phyloP scores from a whole-genome alignment of 2,888 invertebrate species.

The Sminthurinus aureus region DNA sequence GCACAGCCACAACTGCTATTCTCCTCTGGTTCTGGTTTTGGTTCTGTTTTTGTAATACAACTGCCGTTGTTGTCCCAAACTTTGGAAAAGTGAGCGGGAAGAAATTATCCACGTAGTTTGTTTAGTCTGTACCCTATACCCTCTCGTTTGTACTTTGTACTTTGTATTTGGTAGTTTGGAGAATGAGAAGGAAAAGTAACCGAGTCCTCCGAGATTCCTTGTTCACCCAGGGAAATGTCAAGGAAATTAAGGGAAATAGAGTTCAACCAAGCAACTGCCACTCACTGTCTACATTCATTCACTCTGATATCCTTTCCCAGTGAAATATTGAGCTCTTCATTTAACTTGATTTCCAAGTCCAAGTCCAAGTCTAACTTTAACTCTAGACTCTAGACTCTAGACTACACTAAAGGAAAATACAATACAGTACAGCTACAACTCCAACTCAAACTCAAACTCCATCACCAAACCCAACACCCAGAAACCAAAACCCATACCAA shows the following conservation, averaged over 20 bases:
- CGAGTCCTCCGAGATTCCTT: constrained; percentile 30
- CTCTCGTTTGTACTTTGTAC: background rate
- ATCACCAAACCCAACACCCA: background rate
- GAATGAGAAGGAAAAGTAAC: background rate
- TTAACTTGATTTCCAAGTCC: constrained; percentile 31
- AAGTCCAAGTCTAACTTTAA: too few relatives aligned
- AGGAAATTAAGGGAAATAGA: constrained; percentile 41
- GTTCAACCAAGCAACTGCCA: constrained; percentile 39
- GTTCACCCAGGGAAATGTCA: constrained; percentile 38
- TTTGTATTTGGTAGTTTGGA: too few relatives aligned
- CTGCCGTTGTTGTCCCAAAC: too few relatives aligned
- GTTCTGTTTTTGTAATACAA: too few relatives aligned
- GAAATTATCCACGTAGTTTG: background rate
- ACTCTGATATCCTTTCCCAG: constrained; percentile 27
- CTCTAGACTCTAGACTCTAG: background rate
- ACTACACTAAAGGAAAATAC: background rate
- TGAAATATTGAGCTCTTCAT: constrained; percentile 38
- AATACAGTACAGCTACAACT: background rate
- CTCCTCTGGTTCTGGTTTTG: too few relatives aligned
- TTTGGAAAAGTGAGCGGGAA: constrained; percentile 3
- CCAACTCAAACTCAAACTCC: background rate
- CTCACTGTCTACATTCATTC: constrained; percentile 39
- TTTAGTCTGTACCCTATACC: too few relatives aligned
- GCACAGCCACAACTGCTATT: too few relatives aligned
- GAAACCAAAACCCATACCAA: too few relatives aligned